These are phyloP conservation scores for Hydra vulgaris DNA, from an alignment of 30 jellyfish, hydroid and myxozoan genomes.

Conservation along the genomic window DNA sequence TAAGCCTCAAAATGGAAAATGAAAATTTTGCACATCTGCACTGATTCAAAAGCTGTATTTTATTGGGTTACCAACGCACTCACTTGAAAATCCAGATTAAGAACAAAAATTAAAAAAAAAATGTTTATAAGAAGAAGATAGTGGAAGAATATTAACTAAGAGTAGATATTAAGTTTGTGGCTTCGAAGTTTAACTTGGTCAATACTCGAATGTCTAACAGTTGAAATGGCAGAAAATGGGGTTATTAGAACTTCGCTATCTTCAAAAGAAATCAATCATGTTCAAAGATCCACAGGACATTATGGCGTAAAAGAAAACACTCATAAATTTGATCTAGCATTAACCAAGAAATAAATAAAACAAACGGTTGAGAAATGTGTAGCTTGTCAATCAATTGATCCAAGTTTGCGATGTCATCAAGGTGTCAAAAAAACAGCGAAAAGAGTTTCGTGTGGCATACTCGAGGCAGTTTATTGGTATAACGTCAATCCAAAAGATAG, in stretches of 20 bases:
- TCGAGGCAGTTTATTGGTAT: too few species aligned
- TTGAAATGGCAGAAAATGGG: not conserved
- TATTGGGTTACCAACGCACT: not conserved
- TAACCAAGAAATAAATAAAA: not conserved
- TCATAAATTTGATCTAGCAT: not conserved
- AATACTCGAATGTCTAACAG: not conserved
- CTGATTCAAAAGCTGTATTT: not conserved
- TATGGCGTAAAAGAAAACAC: not conserved
- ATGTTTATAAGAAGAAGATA: not conserved
- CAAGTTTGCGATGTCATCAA: too few species aligned
- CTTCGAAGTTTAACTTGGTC: not conserved
- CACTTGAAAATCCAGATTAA: not conserved
- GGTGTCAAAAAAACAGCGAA: too few species aligned
- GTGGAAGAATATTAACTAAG: not conserved
- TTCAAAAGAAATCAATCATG: not conserved
- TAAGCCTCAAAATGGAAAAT: not conserved
- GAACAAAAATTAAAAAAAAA: not conserved
- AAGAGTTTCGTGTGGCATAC: too few species aligned
- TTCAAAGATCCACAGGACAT: not conserved
- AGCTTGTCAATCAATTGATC: not conserved
- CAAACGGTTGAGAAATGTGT: not conserved
- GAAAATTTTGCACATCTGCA: not conserved
- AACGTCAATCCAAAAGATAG: too few species aligned
- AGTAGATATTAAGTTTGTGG: not conserved
- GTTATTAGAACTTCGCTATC: not conserved